Conservation (phyloP, 2,888 invertebrate genomes). For the Drosophila bunnanda region DNA sequence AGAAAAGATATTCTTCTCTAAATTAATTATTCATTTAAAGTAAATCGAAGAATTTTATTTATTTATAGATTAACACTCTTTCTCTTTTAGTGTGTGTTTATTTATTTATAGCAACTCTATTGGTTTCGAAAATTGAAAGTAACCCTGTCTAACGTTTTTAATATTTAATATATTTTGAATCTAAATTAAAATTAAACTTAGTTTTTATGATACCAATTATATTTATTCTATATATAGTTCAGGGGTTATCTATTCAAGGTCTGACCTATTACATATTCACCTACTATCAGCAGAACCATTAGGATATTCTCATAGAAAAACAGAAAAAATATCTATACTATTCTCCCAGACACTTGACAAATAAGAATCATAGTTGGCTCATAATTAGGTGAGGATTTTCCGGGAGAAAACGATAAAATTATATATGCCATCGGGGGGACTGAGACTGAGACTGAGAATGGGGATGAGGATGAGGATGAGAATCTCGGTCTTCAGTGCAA, state of each 20-base stretch:
- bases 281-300: not conserved
- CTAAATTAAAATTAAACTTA: too few species aligned
- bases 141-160: too few species aligned
- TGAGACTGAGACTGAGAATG: not conserved
- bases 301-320: slow-evolving; percentile 13
- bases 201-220: too few species aligned
- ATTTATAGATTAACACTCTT: too few species aligned
- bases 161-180: too few species aligned
- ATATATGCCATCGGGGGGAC: slow-evolving; percentile 11
- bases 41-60: too few species aligned
- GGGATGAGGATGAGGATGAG: too few species aligned
- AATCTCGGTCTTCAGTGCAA: slow-evolving; percentile 17
- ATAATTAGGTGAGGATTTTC: slow-evolving; percentile 57
- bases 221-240: not conserved
- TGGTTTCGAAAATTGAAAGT: too few species aligned
- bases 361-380: slow-evolving; percentile 52
- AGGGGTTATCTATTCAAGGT: not conserved
- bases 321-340: slow-evolving; percentile 6
- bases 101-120: too few species aligned
- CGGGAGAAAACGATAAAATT: slow-evolving; percentile 13
- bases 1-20: too few species aligned
- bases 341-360: slow-evolving; percentile 46
- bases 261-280: not conserved
- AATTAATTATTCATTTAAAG: too few species aligned
- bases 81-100: too few species aligned